These are phyloP conservation scores for Stenopsyche tienmushanensis DNA, from an alignment of 1,140 invertebrate species.

Conservation along the genomic window DNA sequence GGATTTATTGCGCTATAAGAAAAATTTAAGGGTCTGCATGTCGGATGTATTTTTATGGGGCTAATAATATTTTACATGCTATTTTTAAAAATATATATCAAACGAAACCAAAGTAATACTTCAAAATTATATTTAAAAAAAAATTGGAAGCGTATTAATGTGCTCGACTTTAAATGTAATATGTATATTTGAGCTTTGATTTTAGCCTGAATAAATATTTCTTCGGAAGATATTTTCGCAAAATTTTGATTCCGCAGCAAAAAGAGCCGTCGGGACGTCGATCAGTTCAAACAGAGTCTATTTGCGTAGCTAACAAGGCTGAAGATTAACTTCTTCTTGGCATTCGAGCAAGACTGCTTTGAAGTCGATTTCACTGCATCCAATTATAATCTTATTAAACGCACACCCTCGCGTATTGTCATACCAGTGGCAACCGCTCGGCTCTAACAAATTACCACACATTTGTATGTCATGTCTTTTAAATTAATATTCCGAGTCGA, in stretches of 20 bases:
- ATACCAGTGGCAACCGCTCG: too few species aligned
- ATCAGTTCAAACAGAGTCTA: conserved; percentile 18
- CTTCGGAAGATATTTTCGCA: neutral
- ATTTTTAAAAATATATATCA: too few species aligned
- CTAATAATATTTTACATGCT: too few species aligned
- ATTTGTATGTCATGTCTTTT: too few species aligned
- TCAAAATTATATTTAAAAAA: too few species aligned
- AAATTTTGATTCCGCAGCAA: conserved; percentile 4
- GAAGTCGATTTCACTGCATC: neutral
- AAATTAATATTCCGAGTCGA: too few species aligned
- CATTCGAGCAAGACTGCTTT: neutral
- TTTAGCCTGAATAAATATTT: neutral
- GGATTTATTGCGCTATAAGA: too few species aligned
- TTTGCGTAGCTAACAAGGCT: conserved; percentile 27
- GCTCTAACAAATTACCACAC: too few species aligned
- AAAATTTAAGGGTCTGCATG: too few species aligned
- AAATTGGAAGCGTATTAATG: neutral
- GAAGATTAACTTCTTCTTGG: conserved; percentile 6
- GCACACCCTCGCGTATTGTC: too few species aligned
- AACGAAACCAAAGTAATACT: too few species aligned
- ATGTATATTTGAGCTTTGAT: neutral
- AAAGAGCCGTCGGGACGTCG: conserved; percentile 11
- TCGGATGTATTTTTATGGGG: too few species aligned
- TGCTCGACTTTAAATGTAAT: neutral
- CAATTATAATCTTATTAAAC: neutral